Base-by-base conservation (phyloP, 2,113 vertebrate species). In the Thomomys bottae region DNA sequence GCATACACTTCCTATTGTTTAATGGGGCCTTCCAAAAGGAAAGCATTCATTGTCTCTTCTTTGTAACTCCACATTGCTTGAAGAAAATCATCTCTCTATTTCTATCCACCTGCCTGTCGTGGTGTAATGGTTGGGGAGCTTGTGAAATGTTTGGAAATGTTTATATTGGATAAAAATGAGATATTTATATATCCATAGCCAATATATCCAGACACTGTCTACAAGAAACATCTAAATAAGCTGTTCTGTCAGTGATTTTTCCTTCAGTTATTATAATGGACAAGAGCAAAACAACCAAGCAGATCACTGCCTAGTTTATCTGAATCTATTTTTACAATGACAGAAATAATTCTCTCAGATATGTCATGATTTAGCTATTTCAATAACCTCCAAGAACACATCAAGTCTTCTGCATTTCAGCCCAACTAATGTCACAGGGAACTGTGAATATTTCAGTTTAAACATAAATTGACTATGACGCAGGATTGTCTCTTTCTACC, bases 331-430 rank as follows among this genome's bases (percentile, higher is more conserved):
- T 92, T 92, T 71, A 67, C 34, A 85, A 6, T 61, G 87, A 89
- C 85, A 95, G 38, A 68, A 83, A 90, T 80, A 92, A 85, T 90
- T 76, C 30, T 95, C 11, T 81, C 68, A 24, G 45, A 54, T 75
- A 42, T 54, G 61, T 80, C 79, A 54, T 49, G 67, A 63, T 82
- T 64, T 88, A 40, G 34, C 34, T 90, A n/a, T 92, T 88, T 93
- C 32, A 83, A 40, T 76, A 85, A 88, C 57, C 24, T 75, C 49
- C 7, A 72, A 61, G 71, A 94, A 59, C 75, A 90, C 84, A 87
- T 83, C 45, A 91, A 70, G 89, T 89, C 61, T 45, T 92, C 18
- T 73, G 26, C 71, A 89, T 92, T 94, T 91, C 75, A 93, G 11
- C 78, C 36, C 63, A 83, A 36, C 32, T 67, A 61, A 72, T 72